A percentile compares a stretch with the other conserved stretches of the same genome.
phyloP scores from a whole-genome alignment of 1,140 invertebrate species.

The Drosophila trapezifrons region DNA sequence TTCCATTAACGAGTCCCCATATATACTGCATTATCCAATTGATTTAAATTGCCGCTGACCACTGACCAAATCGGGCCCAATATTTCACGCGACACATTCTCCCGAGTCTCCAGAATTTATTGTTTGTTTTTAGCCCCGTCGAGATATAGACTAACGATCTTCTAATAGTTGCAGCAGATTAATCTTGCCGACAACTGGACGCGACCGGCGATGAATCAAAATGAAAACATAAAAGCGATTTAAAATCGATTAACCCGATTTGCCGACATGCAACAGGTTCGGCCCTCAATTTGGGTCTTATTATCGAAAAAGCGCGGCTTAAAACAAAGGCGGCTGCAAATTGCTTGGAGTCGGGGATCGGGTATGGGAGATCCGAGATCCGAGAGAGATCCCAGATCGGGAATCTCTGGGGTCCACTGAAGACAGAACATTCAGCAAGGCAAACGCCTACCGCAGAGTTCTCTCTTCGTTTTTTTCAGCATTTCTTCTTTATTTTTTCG shows the following conservation, averaged over 20 bases:
- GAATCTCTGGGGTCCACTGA: conserved; percentile 41
- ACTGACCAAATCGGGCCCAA: conserved; percentile 58
- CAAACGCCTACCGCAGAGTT: conserved; percentile 79
- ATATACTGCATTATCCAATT: conserved; percentile 67
- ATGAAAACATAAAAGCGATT: conserved; percentile 83
- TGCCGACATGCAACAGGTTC: conserved; percentile 82
- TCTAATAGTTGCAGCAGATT: conserved; percentile 69
- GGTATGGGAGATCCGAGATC: not conserved
- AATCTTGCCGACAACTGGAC: conserved; percentile 57
- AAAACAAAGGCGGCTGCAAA: conserved; percentile 80
- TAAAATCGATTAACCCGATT: conserved; percentile 84
- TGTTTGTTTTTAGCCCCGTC: conserved; percentile 31
- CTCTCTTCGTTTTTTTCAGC: not conserved
- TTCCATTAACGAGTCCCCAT: conserved; percentile 74
- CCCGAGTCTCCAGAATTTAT: conserved; percentile 4
- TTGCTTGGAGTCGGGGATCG: conserved; percentile 20
- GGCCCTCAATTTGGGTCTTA: conserved; percentile 60
- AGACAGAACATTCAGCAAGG: conserved; percentile 80
- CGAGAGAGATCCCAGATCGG: not conserved
- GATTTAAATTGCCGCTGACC: conserved; percentile 78
- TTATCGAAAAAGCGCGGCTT: conserved; percentile 76
- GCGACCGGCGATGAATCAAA: conserved; percentile 52
- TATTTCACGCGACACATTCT: conserved; percentile 71
- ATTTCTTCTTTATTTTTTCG: conserved; percentile 26
- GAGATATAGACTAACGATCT: conserved; percentile 57